Base-by-base conservation (phyloP, 2,797 vertebrate genomes). In the Sebastes nivosus region DNA sequence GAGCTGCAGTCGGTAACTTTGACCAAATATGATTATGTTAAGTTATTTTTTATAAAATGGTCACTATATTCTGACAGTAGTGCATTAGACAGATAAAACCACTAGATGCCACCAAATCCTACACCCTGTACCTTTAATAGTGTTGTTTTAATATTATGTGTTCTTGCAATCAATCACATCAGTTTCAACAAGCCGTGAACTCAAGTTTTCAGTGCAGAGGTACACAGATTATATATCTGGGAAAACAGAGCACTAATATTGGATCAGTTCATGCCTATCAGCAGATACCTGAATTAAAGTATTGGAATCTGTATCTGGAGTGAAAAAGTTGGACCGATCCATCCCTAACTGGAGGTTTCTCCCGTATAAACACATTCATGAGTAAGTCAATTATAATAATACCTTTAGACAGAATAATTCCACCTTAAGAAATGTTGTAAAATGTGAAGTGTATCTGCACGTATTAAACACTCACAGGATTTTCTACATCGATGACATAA, bases 401-500 rank as follows among this genome's bases (percentile, higher is more conserved):
- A 24, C 8, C 8, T 38, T 46, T 34, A 8, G 5, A 57, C 14
- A 63, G 24, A 42, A 60, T 70, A 24, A 67, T 59, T 60, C 16
- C 10, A 55, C 20, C 10, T 61, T 22, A 10, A 14, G 9, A 59
- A 68, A n/a, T 30, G 57, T 50, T 42, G 7, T 30, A 25, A 55
- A 2, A 27, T 72, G 4, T 25, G 4, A 72, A 64, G 4, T 27
- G 2, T 63, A 22, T 75, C 25, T 69, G 8, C 2, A 38, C 24
- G 27, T 61, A 24, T 29, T 7, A 25, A 34, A 8, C 8, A 90
- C 97, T 95, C 93, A 97, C 97, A 75, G 95, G 96, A 36, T 95
- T 94, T 84, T 98, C 97, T 30, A 97, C 92, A 6, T 97, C 96
- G 24, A 97, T 96, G 84, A 97, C 68, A 59, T 97, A 98, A 16